Base-by-base conservation (phyloP, 2,797 vertebrate species). In the Pristis pectinata region DNA sequence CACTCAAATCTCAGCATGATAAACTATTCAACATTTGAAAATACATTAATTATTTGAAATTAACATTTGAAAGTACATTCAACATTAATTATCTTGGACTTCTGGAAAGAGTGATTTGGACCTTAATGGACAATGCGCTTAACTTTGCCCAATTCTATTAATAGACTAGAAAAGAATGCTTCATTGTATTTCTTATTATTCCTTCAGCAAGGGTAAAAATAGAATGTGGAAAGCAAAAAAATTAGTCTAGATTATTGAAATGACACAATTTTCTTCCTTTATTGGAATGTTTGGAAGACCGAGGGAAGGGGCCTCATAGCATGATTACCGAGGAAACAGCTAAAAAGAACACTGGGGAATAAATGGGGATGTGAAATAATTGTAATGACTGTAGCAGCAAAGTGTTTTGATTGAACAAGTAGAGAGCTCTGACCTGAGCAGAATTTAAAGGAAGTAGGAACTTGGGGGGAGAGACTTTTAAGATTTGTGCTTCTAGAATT, bases 361-460 rank as follows among this genome's bases (percentile, higher is more conserved):
- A 95, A 79, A 72, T 72, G 94, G 59, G 85, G 61, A 85, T 94
- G 24, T 95, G 96, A 95, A 94, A 95, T 53, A 96, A 61, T 94
- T 96, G 96, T 95, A 95, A 95, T 94, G 95, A 94, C 83, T 94
- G 74, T 79, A 95, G 94, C 95, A 95, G 95, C 95, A 95, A 95
- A 95, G 94, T 95, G 93, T 95, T 95, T 95, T 95, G 95, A 95
- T 94, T 94, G 95, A 95, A 95, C 37, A 94, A 95, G 79, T 95
- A 70, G 95, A 94, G 0, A 95, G 95, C 94, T 95, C 95, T 95
- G 76, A 95, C 95, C 74, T 95, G 19, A 53, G 27, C 95, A 93
- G 95, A 96, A 93, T 79, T 95, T 94, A 95, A 96, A 94, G 95
- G 95, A 95, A 96, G 94, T 9, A 94, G 37, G 70, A 96, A 95